Conservation (phyloP, 2,888 invertebrate genomes). For the Dryocosmus kuriphilus region DNA sequence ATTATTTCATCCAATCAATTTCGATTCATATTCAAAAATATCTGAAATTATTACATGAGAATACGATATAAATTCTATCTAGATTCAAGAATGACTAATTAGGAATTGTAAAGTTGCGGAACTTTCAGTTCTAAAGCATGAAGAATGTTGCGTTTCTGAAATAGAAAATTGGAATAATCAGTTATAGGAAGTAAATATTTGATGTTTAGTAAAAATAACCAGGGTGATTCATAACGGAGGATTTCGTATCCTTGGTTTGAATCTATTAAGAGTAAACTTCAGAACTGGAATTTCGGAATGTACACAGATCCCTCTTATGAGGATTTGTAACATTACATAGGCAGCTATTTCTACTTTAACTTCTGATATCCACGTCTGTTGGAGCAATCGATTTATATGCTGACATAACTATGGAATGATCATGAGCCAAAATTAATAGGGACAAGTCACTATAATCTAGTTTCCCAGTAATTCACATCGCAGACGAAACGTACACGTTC, state of each 20-base stretch:
- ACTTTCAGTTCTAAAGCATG: background rate
- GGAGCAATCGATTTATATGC: slow-evolving; percentile 27
- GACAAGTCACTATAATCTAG: slow-evolving; percentile 8
- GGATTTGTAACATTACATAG: slow-evolving; percentile 16
- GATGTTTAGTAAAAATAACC: slow-evolving; percentile 14
- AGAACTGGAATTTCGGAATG: slow-evolving; percentile 31
- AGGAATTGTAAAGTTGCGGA: background rate
- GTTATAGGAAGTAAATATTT: slow-evolving; percentile 15
- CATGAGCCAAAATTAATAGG: slow-evolving; percentile 27
- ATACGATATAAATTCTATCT: background rate
- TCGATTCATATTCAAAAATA: background rate
- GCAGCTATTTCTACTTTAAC: slow-evolving; percentile 16
- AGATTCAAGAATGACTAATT: background rate
- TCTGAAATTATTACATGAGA: background rate
- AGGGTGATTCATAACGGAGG: slow-evolving; percentile 7
- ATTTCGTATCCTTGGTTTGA: slow-evolving; percentile 1
- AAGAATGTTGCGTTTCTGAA: background rate
- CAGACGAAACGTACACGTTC: background rate
- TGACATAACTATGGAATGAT: slow-evolving; percentile 11
- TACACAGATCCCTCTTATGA: slow-evolving; percentile 11
- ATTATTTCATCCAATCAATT: slow-evolving; percentile 1
- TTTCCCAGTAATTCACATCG: slow-evolving; percentile 8
- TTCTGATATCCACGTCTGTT: slow-evolving; percentile 20
- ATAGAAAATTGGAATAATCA: background rate
- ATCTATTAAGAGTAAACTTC: slow-evolving; percentile 4